Evolutionary conservation across 2,888 invertebrate genomes (phyloP), one percentile per base, ranked within the genome.

Genomic region (Apodemia mormo): DNA sequence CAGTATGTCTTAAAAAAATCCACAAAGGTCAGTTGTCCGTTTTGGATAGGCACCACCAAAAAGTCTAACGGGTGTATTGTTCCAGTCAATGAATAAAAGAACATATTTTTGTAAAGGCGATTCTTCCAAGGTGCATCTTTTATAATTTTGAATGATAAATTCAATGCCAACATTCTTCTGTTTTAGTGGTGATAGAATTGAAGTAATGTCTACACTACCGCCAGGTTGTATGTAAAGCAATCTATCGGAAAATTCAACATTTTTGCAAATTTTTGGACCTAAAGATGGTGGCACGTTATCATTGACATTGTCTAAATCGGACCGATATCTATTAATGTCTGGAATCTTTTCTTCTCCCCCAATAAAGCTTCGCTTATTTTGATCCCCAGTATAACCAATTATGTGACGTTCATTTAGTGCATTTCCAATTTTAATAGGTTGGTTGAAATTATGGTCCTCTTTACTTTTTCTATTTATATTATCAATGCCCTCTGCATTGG

Each of bases 21-120:
- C 94, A 81, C 96, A 96, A 71, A 94, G 85, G 73, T 94, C 94
- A 12, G 91, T 88, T 0, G 95, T 95, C 75, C 90, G 94, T 79
- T 94, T 94, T 30, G 96, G 85, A 77, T 92, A 89, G 3, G 96
- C 95, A 7, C 96, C 96, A 29, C 96, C 96, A 78, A 95, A 96
- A 1, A 96, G 90, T 74, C 94, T 89, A 0, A 96, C 95, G 0
- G 95, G 95, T 2, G 95, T 95, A 76, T 92, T 94, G 58, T 93
- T 94, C 96, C 96, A 96, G 78, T 95, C 94, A 69, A 96, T 94
- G 49, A 95, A 87, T 22, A 90, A 74, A 73, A 86, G 79, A 29
- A 78, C 72, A 73, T 82, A 83, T n/a, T 79, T 78, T 73, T 83
- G 80, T 65, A 88, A 78, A 0, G 74, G 65, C 1, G 88, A 86